A percentile compares a stretch with the other conserved stretches of the same genome.
phyloP scores from a whole-genome alignment of 2,888 invertebrate species.

The Sepioteuthis lessoniana region DNA sequence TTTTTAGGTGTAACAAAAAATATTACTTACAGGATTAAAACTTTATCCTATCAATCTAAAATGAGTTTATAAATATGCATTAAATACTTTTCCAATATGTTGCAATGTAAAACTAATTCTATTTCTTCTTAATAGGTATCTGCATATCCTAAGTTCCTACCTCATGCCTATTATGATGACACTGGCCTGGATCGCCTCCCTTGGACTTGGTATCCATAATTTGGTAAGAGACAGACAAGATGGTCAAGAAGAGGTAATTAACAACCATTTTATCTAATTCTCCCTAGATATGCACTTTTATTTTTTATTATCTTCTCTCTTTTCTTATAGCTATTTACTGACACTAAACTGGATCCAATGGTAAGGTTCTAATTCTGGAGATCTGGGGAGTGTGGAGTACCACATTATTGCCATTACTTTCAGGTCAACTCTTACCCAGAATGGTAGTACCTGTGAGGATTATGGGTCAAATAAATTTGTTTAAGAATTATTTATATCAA shows the following conservation, averaged over 20 bases:
- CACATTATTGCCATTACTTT: too few relatives aligned
- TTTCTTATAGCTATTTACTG: too few relatives aligned
- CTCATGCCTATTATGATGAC: constrained; percentile 74
- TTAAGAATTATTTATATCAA: too few relatives aligned
- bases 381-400: too few relatives aligned
- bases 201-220: constrained; percentile 73
- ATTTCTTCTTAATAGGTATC: constrained; percentile 64
- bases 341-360: too few relatives aligned
- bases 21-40: background rate
- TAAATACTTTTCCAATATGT: too few relatives aligned
- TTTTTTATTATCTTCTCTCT: background rate
- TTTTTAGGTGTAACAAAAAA: too few relatives aligned
- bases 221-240: constrained; percentile 74
- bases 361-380: too few relatives aligned
- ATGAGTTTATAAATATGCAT: too few relatives aligned
- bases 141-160: constrained; percentile 68
- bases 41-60: background rate
- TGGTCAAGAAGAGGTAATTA: constrained; percentile 74
- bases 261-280: background rate
- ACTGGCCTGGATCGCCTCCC: constrained; percentile 74
- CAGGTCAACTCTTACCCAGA: too few relatives aligned
- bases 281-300: background rate
- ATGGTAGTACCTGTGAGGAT: too few relatives aligned
- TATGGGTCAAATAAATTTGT: too few relatives aligned
- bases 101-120: background rate